Conservation (phyloP, 2,113 vertebrate genomes). For the Pseudolaguvia tuberculata region DNA sequence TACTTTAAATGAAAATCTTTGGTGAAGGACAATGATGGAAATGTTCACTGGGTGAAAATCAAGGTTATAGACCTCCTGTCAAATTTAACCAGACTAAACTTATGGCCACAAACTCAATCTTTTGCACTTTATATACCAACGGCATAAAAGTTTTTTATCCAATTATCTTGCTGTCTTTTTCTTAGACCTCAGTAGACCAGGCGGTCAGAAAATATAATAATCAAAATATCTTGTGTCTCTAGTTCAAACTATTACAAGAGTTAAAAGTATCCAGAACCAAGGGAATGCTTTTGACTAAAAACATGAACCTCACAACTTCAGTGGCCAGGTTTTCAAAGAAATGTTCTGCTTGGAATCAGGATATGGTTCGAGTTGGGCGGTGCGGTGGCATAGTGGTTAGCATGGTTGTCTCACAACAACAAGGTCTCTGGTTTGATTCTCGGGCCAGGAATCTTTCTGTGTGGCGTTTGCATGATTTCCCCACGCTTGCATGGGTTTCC, state of each 20-base stretch:
- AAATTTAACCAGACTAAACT: not conserved
- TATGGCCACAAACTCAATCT: not conserved
- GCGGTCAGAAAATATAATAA: slow-evolving; percentile 7
- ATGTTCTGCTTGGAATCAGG: not conserved
- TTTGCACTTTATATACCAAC: not conserved
- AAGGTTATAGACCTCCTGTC: not conserved
- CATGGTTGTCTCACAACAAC: too few relatives aligned
- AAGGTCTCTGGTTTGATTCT: too few relatives aligned
- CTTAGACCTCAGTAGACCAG: not conserved
- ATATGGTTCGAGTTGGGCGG: too few relatives aligned
- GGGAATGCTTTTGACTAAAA: not conserved
- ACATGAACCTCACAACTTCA: not conserved
- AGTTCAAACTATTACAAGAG: slow-evolving; percentile 7
- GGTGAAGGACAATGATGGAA: slow-evolving; percentile 4
- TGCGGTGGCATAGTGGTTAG: too few relatives aligned
- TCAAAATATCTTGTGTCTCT: not conserved
- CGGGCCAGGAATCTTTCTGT: too few relatives aligned
- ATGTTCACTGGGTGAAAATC: slow-evolving; percentile 1
- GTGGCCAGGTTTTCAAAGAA: not conserved
- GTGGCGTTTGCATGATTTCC: too few relatives aligned
- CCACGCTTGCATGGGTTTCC: too few relatives aligned
- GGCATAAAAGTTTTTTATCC: not conserved
- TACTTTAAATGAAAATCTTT: not conserved
- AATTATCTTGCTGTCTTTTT: not conserved
- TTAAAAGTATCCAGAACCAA: not conserved